Evolutionary conservation across 1,140 invertebrate species (phyloP), one percentile per base, ranked within the genome.

Genomic region (Agraylea sexmaculata): DNA sequence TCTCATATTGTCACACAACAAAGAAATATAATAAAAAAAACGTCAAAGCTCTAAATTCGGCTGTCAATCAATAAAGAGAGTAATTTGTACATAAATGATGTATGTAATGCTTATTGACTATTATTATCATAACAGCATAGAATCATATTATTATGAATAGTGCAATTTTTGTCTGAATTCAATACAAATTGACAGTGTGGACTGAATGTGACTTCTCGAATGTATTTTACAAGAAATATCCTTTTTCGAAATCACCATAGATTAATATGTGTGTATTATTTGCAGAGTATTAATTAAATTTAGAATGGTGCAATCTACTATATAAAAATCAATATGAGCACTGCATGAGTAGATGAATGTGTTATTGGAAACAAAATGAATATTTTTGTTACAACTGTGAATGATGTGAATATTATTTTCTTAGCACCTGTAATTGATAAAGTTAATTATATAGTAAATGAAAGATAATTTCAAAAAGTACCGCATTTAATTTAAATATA

Each of bases 371-470:
- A 21, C 38, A 42, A n/a, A n/a, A 16, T 17, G 4, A 3, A 33
- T 34, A 31, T 31, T 38, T 43, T 12, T 25, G 18, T 38, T 43
- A 38, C 16, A 22, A 23, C 21, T 37, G 25, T 37, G 21, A 23
- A 28, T 38, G 29, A 42, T 43, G 42, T 43, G 42, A 43, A 44
- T 43, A 47, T 21, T 37, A 36, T 45, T 28, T 45, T 41, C 27
- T 34, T 43, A 42, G 46, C 46, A 47, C 46, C 43, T 43, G n/a
- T n/a, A n/a, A 37, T 37, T 47, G 46, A 47, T 47, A 47, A 35
- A 11, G 27, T 11, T 2, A 15, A 32, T 19, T 18, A 27, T 31
- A 31, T 31, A 13, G 5, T 8, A 13, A 8, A 31, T 13, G 8
- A 13, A 8, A 6, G 29, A 31, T 31, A 13, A 8, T 34, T 34